Base-by-base conservation (phyloP, 2,113 vertebrate genomes). In the Mirounga angustirostris region DNA sequence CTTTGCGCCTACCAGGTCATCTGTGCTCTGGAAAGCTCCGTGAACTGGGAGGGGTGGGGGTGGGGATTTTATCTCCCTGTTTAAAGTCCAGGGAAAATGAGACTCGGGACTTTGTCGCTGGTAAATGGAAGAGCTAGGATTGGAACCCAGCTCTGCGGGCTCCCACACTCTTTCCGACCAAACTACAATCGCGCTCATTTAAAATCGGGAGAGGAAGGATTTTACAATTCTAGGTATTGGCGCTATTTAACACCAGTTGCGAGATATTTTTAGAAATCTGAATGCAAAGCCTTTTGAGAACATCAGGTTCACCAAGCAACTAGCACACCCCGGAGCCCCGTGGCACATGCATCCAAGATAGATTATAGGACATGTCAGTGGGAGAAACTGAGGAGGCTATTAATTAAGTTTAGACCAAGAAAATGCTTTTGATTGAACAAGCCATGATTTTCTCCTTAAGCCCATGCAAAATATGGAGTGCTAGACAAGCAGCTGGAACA, bases 401-500 rank as follows among this genome's bases (percentile, higher is more conserved):
- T 97, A 95, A 95, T 94, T 95, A 96, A 94, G 91, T 86, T 93
- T 86, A 93, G 89, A 74, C 78, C 54, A 50, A 97, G 78, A 97
- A 97, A 97, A 96, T 59, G 82, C 92, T 97, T 95, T 93, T 65
- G 83, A 95, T 73, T 94, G 86, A 87, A 91, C 36, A 90, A 97
- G 89, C 43, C 86, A 36, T 81, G 65, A 61, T 93, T 96, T 97
- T 95, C 78, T 85, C 69, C 91, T 96, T 89, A 94, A 97, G 63
- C 63, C 43, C 69, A 52, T 80, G 95, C 61, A 74, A 97, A 98
- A 89, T 89, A 86, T 95, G 89, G 89, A 92, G 84, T 73, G 92
- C 76, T 85, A 95, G 89, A 84, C 94, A 50, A 95, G 89, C 96
- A 96, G 92, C 95, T 97, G 92, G 85, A 96, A 92, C 90, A 28